These are phyloP conservation scores for Fragum sueziense DNA, from an alignment of 2,888 invertebrate genomes.

Conservation along the genomic window DNA sequence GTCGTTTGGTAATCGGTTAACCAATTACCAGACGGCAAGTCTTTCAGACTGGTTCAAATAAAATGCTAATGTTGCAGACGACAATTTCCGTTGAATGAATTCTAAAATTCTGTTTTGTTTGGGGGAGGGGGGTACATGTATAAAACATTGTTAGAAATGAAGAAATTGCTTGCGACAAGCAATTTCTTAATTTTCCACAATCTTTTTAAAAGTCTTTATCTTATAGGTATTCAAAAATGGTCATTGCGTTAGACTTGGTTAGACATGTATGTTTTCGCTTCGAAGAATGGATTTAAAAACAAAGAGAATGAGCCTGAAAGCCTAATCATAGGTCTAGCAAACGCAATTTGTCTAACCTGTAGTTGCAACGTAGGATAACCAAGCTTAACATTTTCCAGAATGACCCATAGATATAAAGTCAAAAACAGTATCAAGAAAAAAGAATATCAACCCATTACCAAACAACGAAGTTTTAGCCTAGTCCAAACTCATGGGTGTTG, in stretches of 20 bases:
- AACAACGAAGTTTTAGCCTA: too few species aligned
- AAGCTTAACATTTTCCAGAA: too few species aligned
- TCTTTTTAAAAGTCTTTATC: background rate
- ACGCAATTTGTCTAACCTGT: too few species aligned
- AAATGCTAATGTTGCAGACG: background rate
- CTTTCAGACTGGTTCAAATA: background rate
- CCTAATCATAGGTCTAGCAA: too few species aligned
- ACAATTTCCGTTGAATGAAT: background rate
- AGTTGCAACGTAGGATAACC: too few species aligned
- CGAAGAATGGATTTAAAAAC: background rate
- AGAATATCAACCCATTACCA: too few species aligned
- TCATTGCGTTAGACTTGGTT: too few species aligned
- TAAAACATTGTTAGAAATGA: background rate
- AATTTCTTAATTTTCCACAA: background rate
- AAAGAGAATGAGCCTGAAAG: background rate
- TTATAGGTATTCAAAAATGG: too few species aligned
- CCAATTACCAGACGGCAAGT: background rate
- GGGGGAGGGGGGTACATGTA: background rate
- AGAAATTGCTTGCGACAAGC: background rate
- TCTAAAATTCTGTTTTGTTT: background rate
- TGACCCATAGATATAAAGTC: too few species aligned
- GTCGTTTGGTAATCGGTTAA: too few species aligned
- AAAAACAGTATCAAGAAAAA: too few species aligned
- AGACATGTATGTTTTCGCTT: background rate
- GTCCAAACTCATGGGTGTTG: too few species aligned